These are phyloP conservation scores for Anagyrus pseudococci DNA, from an alignment of 2,888 invertebrate species.

Conservation along the genomic window DNA sequence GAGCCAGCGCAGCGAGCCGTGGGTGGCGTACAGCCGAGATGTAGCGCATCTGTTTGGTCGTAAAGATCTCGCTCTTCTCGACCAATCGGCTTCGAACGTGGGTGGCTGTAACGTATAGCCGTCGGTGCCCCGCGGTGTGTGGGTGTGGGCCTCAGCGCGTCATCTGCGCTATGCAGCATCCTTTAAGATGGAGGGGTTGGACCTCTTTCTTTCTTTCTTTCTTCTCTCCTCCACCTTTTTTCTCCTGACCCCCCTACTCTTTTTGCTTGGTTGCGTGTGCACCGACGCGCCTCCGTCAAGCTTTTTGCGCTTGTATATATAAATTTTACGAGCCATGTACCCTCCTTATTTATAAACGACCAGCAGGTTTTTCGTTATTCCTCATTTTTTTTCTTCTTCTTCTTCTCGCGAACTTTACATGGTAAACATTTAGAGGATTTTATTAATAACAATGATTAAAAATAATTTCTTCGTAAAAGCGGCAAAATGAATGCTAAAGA, in stretches of 20 bases:
- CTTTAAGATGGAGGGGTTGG: conserved; percentile 55
- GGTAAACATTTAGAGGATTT: no score
- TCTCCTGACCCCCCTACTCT: background rate
- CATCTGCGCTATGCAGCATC: conserved; percentile 51
- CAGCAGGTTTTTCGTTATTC: background rate
- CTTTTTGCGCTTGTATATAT: no score
- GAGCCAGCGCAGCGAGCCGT: conserved; percentile 12
- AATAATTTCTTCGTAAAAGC: no score
- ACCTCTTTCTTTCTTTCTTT: background rate
- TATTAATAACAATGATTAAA: no score
- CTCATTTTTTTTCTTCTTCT: background rate
- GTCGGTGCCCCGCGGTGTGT: conserved; percentile 44
- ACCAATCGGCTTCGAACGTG: conserved; percentile 55
- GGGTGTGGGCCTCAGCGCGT: conserved; percentile 44
- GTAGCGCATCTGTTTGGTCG: background rate
- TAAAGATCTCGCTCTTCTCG: conserved; percentile 27
- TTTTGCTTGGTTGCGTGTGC: background rate
- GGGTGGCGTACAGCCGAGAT: conserved; percentile 23
- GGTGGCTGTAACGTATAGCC: conserved; percentile 45
- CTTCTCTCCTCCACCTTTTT: background rate
- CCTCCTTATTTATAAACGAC: no score
- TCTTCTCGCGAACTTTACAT: no score
- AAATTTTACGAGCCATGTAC: no score
- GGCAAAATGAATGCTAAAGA: no score
- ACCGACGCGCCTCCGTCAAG: background rate